Evolutionary conservation across 2,113 vertebrate genomes (phyloP), one percentile per base, ranked within the genome.

Genomic region (Dasyurus viverrinus): DNA sequence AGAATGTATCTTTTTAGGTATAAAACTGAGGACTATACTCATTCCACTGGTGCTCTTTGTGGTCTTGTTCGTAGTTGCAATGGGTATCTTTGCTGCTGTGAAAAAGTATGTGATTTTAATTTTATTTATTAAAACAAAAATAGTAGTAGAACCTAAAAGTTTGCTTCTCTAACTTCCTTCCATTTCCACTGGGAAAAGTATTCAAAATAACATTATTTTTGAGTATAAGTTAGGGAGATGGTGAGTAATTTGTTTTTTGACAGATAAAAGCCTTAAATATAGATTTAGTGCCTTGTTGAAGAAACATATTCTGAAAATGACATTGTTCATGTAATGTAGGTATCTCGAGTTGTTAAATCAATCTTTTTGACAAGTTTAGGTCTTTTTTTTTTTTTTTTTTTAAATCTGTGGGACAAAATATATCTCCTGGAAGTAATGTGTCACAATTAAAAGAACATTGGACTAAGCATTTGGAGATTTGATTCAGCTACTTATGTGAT

Each of bases 101-200:
- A 98, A 98, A 94, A 99, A 96, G 99, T 99, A 99, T 92, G 99
- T 98, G 68, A 89, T 89, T 97, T 94, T 54, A 46, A 16, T 23
- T 90, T 54, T 95, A 84, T 36, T 91, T 89, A 57, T 96, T 91
- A 92, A 55, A 48, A 76, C 57, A 16, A 89, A 30, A 93, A 57
- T 23, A 91, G 27, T 92, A 27, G 89, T 30, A 92, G 47, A 54
- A 60, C 2, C n/a, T 48, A 54, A 89, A 96, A 5, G 46, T 48
- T 94, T 90, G 54, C 36, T 90, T 84, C n/a, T 42, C 7, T 84
- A 7, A 2, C 36, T 92, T 94, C 25, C 42, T 47, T 52, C 50
- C 50, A 52, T 52, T 52, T 52, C 60, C 57, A 89, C 25, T 95
- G 46, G 76, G 94, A 96, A 95, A 94, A 89, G 55, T 12, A 36